Conservation (phyloP, 2,888 invertebrate genomes). For the Aleiodes alternator region DNA sequence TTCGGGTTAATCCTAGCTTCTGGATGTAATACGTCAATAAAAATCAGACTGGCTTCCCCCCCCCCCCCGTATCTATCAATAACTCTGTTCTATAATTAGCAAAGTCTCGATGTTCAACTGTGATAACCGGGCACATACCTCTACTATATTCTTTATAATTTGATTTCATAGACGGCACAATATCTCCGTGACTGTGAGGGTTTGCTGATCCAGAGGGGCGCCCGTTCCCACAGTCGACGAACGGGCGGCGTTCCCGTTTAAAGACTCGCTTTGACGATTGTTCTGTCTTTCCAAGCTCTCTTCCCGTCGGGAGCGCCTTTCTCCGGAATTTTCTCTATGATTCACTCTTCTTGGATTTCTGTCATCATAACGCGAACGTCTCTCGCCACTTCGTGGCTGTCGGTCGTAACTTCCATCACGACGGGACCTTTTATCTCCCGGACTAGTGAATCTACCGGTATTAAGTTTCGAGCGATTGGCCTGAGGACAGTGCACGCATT, state of each 20-base stretch:
- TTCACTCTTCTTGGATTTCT: no score
- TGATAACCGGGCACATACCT: conserved; percentile 15
- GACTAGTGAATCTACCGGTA: not conserved
- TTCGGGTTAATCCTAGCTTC: not conserved
- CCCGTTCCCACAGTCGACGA: not conserved
- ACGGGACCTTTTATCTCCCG: not conserved
- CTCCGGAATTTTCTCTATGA: not conserved
- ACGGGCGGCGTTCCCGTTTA: not conserved
- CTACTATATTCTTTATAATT: not conserved
- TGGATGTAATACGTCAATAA: not conserved
- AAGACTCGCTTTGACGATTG: conserved; percentile 1
- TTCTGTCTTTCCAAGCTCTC: not conserved
- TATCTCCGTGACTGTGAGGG: conserved; percentile 3
- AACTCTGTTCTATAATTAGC: not conserved
- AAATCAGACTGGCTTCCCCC: not conserved
- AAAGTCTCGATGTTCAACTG: not conserved
- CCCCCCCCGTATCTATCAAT: conserved; percentile 1
- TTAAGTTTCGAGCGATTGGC: not conserved
- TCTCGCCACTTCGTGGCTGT: no score
- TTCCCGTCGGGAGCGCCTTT: not conserved
- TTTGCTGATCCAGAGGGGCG: not conserved
- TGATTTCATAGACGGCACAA: not conserved
- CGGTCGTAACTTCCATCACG: not conserved
- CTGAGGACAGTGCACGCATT: not conserved
- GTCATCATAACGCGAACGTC: no score